Base-by-base conservation (phyloP, 92 coral and sea anemone species). In the Metridium senile region DNA sequence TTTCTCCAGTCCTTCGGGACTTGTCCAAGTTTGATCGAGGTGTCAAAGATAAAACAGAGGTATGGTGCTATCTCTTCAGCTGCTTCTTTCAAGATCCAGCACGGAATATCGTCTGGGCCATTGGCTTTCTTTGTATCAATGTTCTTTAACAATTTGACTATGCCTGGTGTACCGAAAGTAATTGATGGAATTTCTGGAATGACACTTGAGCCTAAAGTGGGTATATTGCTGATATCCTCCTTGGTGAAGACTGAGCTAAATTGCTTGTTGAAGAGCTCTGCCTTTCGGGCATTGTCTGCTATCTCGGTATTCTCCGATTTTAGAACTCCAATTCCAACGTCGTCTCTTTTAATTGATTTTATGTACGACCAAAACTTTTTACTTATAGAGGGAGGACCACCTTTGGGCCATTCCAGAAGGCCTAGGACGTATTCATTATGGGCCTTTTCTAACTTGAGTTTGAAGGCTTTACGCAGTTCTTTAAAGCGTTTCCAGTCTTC, bases 291-390 rank as follows among this genome's bases (percentile, higher is more conserved):
- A 64, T 77, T 82, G 65, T 87, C 87, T 21, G 68, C 49, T 35
- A 26, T 61, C 72, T 72, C n/a, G n/a, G n/a, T n/a, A n/a, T n/a
- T n/a, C n/a, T n/a, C n/a, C n/a, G n/a, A n/a, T n/a, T n/a, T n/a
- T 62, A 87, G 43, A 26, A 85, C 73, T 39, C 83, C 72, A 65
- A 87, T 74, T 63, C 87, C 87, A 62, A 82, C 84, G 39, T 77
- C 49, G 64, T 87, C 80, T 81, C 49, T 65, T 74, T 77, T 87
- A 69, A 53, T 87, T 32, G 84, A 81, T 56, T 66, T 85, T 21
- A 87, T 70, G 25, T 62, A 86, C 51, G 87, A 39, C 86, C 86
- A 75, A 62, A 86, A 86, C 21, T 76, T 59, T 70, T 86, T 86
- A 70, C 74, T 69, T 18, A 69, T 59, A 26, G 70, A 34, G 0